These are phyloP conservation scores for Rhinogobio ventralis DNA, from an alignment of 2,797 vertebrate genomes.

Conservation along the genomic window DNA sequence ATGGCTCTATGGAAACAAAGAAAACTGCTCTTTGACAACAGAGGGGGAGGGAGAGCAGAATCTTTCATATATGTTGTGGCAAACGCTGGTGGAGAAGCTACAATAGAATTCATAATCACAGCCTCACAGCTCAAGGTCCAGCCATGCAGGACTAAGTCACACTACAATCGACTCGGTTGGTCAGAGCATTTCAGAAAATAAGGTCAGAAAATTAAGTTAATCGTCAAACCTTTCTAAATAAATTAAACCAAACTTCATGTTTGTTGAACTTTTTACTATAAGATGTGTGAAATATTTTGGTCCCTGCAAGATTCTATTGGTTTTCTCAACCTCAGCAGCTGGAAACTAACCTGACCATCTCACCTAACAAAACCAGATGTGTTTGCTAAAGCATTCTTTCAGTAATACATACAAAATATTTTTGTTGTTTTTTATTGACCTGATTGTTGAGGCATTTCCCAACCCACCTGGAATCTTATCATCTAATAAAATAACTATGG, in stretches of 20 bases:
- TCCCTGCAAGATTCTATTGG: not conserved
- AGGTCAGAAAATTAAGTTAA: too few relatives aligned
- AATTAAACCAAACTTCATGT: not conserved
- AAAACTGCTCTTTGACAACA: constrained; percentile 80
- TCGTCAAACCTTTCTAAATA: not conserved
- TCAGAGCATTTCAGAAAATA: not conserved
- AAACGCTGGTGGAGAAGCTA: constrained; percentile 75
- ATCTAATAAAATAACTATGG: not conserved
- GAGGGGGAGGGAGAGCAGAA: constrained; percentile 72
- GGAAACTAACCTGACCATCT: not conserved
- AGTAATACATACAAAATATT: not conserved
- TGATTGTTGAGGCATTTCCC: not conserved
- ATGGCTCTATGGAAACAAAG: constrained; percentile 92
- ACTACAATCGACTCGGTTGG: not conserved
- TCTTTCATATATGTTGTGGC: constrained; percentile 72
- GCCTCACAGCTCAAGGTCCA: constrained; percentile 36
- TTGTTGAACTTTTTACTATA: not conserved
- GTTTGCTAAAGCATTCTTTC: not conserved
- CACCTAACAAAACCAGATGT: not conserved
- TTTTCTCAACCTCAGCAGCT: not conserved
- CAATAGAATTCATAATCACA: constrained; percentile 78
- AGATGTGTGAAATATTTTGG: not conserved
- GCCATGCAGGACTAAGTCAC: constrained; percentile 40
- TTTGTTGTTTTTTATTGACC: not conserved
- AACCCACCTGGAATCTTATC: not conserved